These are phyloP conservation scores for Ptyas mucosa DNA, from an alignment of 2,113 vertebrate species.

Conservation along the genomic window DNA sequence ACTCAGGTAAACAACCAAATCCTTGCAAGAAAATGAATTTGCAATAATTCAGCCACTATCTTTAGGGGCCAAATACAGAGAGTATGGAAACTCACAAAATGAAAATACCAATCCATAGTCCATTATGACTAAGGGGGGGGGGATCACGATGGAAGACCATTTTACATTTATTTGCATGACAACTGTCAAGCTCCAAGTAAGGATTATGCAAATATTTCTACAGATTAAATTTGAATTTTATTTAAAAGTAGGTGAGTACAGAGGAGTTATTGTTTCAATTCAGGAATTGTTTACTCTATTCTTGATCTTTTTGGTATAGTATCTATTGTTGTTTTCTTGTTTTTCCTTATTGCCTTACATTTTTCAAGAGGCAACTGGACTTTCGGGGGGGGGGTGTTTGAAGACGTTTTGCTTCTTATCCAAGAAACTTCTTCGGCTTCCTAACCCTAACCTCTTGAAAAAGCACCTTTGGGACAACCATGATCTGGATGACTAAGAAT, in stretches of 20 bases:
- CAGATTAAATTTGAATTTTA: not conserved
- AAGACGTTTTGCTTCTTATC: too few relatives aligned
- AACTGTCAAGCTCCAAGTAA: not conserved
- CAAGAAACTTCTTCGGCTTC: too few relatives aligned
- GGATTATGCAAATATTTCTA: not conserved
- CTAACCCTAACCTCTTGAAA: too few relatives aligned
- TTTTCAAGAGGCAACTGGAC: too few relatives aligned
- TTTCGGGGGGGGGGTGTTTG: too few relatives aligned
- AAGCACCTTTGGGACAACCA: too few relatives aligned
- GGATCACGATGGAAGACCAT: not conserved
- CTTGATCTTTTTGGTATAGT: not conserved
- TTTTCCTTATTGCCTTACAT: not conserved
- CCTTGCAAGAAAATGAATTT: not conserved
- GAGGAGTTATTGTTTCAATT: not conserved
- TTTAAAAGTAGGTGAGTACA: not conserved
- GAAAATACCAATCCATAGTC: not conserved
- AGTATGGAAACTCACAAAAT: not conserved
- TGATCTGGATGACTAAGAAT: too few relatives aligned
- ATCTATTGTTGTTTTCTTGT: not conserved
- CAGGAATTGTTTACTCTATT: too few relatives aligned
- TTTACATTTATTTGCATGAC: not conserved
- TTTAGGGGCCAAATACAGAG: not conserved
- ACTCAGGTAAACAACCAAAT: not conserved
- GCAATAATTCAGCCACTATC: not conserved
- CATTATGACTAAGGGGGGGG: not conserved